Evolutionary conservation across 2,113 vertebrate genomes (phyloP), one percentile per base, ranked within the genome.

Genomic region (Nestor notabilis): DNA sequence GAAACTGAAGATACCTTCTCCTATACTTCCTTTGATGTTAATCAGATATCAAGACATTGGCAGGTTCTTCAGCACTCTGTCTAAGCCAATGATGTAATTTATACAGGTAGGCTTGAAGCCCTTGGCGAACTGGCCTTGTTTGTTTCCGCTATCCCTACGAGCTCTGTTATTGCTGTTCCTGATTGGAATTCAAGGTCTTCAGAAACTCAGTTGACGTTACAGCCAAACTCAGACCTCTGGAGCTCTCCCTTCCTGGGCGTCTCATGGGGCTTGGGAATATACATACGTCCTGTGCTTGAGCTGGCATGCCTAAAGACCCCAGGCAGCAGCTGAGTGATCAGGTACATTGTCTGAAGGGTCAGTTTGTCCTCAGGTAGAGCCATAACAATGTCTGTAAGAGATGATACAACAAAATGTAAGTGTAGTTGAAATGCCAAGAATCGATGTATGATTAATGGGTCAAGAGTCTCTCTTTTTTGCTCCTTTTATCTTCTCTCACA

Each of bases 1-100:
- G 79, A 93, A 94, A 69, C 47, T 82, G 83, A 84, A 55, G 72
- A 86, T 35, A 49, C 13, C 64, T 81, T 39, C 60, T 93, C 43
- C 49, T 77, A 17, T 80, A 24, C 70, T 77, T 65, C 33, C 82
- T 93, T 94, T 93, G 75, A 93, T 94, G 49, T 74, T 94, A 79
- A 87, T 91, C 70, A 93, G 71, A 89, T 78, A 83, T 24, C 53
- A 80, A 91, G 75, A 50, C 18, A 31, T 7, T 72, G 75, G 47
- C 95, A 91, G 29, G 41, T 92, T 95, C 63, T 76, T 65, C 79
- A 70, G 50, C 37, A 37, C 12, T 60, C 71, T 63, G 2, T 53
- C 71, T 91, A 66, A 95, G 80, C 4, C 60, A 81, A 1, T 70
- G 46, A 74, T 70, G 68, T 80, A 8, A 92, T 93, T 94, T 66